A percentile compares a stretch with the other conserved stretches of the same genome.
Conservation (phyloP, 2,888 invertebrate species). For the Apamea monoglypha region DNA sequence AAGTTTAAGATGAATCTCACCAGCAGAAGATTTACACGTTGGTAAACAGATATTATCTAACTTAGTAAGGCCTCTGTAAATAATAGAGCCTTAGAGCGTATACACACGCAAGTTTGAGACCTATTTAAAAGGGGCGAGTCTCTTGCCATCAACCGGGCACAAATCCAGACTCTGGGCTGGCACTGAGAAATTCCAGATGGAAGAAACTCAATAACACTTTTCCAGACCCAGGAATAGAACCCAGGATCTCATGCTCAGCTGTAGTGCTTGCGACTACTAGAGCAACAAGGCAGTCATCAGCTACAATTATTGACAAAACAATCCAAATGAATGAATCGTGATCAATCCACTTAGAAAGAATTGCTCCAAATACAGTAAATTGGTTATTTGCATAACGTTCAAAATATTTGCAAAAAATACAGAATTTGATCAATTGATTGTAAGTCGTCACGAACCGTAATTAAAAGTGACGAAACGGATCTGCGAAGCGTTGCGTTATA, state of each 20-base stretch:
- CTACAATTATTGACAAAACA: slow-evolving; percentile 19
- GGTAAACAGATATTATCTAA: slow-evolving; percentile 29
- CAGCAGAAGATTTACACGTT: slow-evolving; percentile 12
- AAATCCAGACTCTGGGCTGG: background rate
- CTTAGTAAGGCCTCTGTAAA: background rate
- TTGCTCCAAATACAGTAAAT: slow-evolving; percentile 50
- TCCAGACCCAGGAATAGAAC: background rate
- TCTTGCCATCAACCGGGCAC: background rate
- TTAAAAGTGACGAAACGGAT: slow-evolving; percentile 71
- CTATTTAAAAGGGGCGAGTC: background rate
- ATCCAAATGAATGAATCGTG: slow-evolving; percentile 44
- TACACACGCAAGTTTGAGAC: background rate
- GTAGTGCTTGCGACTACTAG: background rate
- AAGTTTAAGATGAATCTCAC: slow-evolving; percentile 22
- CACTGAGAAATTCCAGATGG: background rate
- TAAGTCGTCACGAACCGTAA: slow-evolving; percentile 70
- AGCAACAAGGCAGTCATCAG: background rate
- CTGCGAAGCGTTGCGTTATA: slow-evolving; percentile 71
- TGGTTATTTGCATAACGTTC: slow-evolving; percentile 61
- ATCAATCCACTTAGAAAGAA: slow-evolving; percentile 51
- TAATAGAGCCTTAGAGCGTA: background rate
- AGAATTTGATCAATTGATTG: slow-evolving; percentile 64
- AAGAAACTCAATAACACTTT: background rate
- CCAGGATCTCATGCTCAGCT: background rate
- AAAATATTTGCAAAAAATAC: slow-evolving; percentile 63